A percentile compares a stretch with the other conserved stretches of the same genome.
Conservation (phyloP, 2,797 vertebrate species). For the Microtus californicus region DNA sequence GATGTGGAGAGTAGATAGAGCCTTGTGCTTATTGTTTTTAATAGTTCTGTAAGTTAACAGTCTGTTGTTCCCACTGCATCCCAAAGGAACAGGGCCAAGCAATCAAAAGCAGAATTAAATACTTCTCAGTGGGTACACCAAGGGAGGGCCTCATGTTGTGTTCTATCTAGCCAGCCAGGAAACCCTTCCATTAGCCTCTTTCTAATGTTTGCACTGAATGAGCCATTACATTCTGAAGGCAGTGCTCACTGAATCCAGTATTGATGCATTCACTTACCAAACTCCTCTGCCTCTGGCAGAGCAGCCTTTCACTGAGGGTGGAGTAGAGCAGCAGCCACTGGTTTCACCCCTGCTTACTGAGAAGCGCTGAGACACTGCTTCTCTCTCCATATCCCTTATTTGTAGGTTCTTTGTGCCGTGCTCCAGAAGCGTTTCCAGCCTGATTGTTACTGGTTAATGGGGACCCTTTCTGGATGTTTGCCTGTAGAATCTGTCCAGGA, state of each 20-base stretch:
- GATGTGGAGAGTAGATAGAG: conserved; percentile 25
- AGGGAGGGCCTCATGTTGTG: conserved; percentile 75
- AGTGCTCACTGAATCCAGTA: conserved; percentile 75
- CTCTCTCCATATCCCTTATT: conserved; percentile 35
- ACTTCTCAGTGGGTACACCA: conserved; percentile 67
- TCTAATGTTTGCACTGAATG: conserved; percentile 78
- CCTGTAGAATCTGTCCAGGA: conserved; percentile 63
- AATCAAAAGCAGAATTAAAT: conserved; percentile 75
- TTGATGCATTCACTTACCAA: conserved; percentile 78
- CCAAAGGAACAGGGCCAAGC: conserved; percentile 44
- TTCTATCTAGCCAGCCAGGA: conserved; percentile 73
- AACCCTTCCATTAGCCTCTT: conserved; percentile 73
- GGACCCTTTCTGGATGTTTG: conserved; percentile 49
- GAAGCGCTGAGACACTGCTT: conserved; percentile 53
- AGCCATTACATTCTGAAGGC: conserved; percentile 78
- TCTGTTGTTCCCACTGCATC: neutral
- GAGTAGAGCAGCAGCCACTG: conserved; percentile 69
- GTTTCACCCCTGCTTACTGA: conserved; percentile 58
- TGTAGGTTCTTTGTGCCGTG: conserved; percentile 49
- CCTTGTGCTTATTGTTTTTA: neutral
- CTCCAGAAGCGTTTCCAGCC: conserved; percentile 61
- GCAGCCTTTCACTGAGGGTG: conserved; percentile 73
- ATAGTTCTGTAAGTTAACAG: conserved; percentile 8
- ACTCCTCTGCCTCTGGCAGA: conserved; percentile 76
- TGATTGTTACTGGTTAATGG: conserved; percentile 69